Percentiles rank a stretch among this genome's conserved stretches.
phyloP scores from a whole-genome alignment of 2,113 vertebrate genomes.

The Helogale parvula region DNA sequence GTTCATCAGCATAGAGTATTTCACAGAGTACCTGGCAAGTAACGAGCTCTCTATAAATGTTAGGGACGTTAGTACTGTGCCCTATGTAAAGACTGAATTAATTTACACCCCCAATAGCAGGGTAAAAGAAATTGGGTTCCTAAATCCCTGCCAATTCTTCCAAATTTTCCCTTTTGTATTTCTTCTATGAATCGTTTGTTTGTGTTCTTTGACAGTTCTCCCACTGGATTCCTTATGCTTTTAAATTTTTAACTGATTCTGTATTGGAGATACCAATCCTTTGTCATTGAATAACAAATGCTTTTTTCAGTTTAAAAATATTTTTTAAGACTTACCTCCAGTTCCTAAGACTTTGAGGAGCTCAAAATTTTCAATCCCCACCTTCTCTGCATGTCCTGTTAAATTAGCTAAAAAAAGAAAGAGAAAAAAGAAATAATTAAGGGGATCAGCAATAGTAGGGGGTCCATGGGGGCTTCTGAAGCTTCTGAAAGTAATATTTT shows the following conservation, averaged over 20 bases:
- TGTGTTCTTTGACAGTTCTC: not conserved
- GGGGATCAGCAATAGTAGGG: not conserved
- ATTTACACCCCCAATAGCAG: slow-evolving; percentile 42
- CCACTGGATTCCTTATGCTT: not conserved
- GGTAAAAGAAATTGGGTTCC: not conserved
- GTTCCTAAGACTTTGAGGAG: slow-evolving; percentile 97
- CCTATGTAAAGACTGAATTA: not conserved
- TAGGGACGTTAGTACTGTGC: not conserved
- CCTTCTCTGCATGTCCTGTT: slow-evolving; percentile 96
- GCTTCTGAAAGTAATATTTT: not conserved
- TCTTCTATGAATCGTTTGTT: slow-evolving; percentile 11
- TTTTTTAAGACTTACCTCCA: slow-evolving; percentile 91
- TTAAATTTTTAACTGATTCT: slow-evolving; percentile 21
- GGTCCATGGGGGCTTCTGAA: not conserved
- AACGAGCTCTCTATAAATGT: not conserved
- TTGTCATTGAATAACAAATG: slow-evolving; percentile 25
- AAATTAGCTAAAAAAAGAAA: slow-evolving; percentile 91
- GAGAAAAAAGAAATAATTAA: slow-evolving; percentile 63
- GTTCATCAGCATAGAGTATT: slow-evolving; percentile 26
- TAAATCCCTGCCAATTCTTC: slow-evolving; percentile 22
- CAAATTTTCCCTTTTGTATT: not conserved
- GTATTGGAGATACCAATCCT: not conserved
- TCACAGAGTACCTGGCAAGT: not conserved
- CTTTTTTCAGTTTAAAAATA: not conserved
- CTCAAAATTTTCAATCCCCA: slow-evolving; percentile 99